phyloP scores from a whole-genome alignment of 2,113 vertebrate species.

The Pygoscelis adeliae region DNA sequence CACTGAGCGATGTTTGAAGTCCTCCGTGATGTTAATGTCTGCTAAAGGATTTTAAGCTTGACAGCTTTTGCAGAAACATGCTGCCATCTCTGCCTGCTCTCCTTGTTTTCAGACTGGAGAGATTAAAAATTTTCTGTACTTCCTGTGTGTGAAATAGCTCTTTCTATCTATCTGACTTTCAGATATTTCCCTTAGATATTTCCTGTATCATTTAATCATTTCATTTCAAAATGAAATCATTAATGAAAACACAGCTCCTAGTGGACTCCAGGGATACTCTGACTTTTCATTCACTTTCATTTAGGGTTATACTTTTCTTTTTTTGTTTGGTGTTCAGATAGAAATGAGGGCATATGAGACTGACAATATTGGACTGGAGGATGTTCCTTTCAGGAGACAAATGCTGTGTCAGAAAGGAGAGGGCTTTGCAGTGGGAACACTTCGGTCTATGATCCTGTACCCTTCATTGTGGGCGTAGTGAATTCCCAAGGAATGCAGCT shows the following conservation, averaged over 20 bases:
- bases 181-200: neutral
- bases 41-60: neutral
- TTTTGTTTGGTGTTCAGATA: neutral
- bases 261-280: neutral
- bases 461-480: neutral
- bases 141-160: neutral
- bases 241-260: neutral
- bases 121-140: neutral
- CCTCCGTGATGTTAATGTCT: neutral
- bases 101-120: neutral
- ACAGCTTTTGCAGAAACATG: neutral
- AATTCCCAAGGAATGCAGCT: neutral
- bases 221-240: neutral
- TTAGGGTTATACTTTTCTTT: neutral
- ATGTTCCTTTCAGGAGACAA: neutral
- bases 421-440: neutral
- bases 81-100: neutral
- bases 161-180: neutral
- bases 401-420: neutral
- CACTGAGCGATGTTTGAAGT: neutral
- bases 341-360: neutral
- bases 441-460: rapidly evolving
- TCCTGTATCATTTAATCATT: neutral
- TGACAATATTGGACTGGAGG: neutral
- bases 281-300: neutral